A percentile compares a stretch with the other conserved stretches of the same genome.
These are phyloP conservation scores for Clarias macrocephalus DNA, from an alignment of 2,113 vertebrate genomes.

Conservation along the genomic window DNA sequence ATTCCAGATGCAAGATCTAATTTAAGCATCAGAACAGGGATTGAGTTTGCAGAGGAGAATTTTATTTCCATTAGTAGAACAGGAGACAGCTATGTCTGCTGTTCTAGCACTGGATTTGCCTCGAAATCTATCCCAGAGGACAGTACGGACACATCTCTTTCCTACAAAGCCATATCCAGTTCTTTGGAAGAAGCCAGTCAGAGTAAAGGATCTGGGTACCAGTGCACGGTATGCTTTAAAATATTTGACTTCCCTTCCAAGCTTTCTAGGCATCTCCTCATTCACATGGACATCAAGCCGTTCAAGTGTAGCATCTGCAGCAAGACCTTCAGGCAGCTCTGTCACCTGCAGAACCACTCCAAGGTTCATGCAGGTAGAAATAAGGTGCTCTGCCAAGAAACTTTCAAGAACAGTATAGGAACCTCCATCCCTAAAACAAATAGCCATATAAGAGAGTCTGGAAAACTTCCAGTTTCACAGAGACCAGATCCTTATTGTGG, in stretches of 20 bases:
- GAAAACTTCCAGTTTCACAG: neutral
- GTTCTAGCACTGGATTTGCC: neutral
- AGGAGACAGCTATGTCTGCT: neutral
- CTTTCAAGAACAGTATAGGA: constrained; percentile 23
- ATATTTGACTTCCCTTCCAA: constrained; percentile 79
- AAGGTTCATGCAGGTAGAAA: constrained; percentile 66
- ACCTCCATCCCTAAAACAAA: neutral
- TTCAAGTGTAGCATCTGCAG: constrained; percentile 79
- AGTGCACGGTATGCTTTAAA: constrained; percentile 81
- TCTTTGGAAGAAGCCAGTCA: neutral
- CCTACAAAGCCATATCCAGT: neutral
- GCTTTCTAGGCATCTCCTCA: constrained; percentile 81
- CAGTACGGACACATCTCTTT: neutral
- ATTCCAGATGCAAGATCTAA: neutral
- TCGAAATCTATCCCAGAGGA: neutral
- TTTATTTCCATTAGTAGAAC: neutral
- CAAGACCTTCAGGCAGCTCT: constrained; percentile 80
- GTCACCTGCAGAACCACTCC: constrained; percentile 81
- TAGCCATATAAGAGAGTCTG: neutral
- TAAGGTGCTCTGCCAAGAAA: neutral
- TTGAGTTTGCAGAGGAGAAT: neutral
- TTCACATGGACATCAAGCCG: constrained; percentile 80
- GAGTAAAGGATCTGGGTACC: constrained; percentile 54
- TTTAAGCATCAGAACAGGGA: neutral
- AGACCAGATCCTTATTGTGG: neutral